Evolutionary conservation across 2,888 invertebrate species (phyloP), one percentile per base, ranked within the genome.

Genomic region (Gandaritis pyraliata): DNA sequence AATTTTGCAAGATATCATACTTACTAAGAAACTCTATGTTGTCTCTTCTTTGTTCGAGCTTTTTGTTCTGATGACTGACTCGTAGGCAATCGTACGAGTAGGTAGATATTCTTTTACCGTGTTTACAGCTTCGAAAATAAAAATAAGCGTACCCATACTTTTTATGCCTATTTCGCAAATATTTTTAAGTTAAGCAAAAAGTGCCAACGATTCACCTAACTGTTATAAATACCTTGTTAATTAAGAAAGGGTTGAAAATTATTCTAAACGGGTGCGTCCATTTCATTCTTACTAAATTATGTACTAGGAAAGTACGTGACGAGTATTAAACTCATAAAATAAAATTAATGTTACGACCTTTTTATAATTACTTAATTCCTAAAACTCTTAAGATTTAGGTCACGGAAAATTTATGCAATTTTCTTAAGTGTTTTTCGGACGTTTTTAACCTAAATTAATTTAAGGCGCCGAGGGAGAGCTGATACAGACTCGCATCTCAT

Each of bases 301-400:
- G 70, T 71, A 68, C 65, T 65, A 77, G 78, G 78, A 77, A 74
- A 61, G 71, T 68, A 83, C 86, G 85, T 85, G 87, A 78, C 77
- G 65, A 56, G 83, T 86, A 84, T 87, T 72, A 77, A 78, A 69
- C 62, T 69, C 70, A 65, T 73, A 72, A 80, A 80, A 83, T 81
- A 78, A n/a, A 85, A 87, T 86, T 81, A 84, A 78, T 77, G 75
- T 77, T 66, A 72, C 71, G 72, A 74, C 76, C 76, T 72, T 77
- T 67, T 77, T 76, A 66, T 81, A 83, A 84, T 85, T 80, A 82
- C 73, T 77, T 79, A 61, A 65, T 64, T 51, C 39, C 8, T 50
- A 43, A 43, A 43, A 43, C 43, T 53, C 64, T 68, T 65, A 62
- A 62, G 65, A 66, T 66, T 70, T 61, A 66, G 64, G 64, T 36